phyloP scores from a whole-genome alignment of 2,888 invertebrate genomes.

The Trachelus iudaicus region DNA sequence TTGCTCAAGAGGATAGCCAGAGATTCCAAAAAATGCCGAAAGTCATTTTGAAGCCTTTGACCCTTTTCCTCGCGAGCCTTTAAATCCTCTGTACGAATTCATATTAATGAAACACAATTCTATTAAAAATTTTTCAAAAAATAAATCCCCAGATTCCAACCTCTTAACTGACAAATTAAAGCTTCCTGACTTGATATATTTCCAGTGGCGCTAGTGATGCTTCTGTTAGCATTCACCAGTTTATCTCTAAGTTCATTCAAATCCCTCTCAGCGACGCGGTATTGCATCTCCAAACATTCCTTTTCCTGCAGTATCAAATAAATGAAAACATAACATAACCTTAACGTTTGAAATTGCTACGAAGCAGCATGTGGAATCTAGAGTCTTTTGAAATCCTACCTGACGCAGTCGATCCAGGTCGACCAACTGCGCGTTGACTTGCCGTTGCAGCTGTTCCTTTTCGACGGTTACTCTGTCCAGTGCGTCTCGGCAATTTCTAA shows the following conservation, averaged over 20 bases:
- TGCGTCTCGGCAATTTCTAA: conserved; percentile 75
- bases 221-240: conserved; percentile 73
- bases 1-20: conserved; percentile 78
- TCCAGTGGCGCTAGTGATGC: conserved; percentile 74
- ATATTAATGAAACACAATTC: neutral
- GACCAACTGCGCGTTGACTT: conserved; percentile 76
- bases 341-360: neutral
- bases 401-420: conserved; percentile 80
- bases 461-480: conserved; percentile 75
- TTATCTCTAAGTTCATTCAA: conserved; percentile 77
- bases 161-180: conserved; percentile 75
- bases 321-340: neutral
- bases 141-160: conserved; percentile 58
- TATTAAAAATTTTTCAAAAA: neutral
- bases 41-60: conserved; percentile 75
- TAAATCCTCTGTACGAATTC: conserved; percentile 71
- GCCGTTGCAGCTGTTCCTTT: conserved; percentile 80
- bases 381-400: conserved; percentile 40
- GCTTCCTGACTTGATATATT: conserved; percentile 78
- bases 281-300: conserved; percentile 78
- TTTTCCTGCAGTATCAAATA: conserved; percentile 69
- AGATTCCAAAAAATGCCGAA: conserved; percentile 77
- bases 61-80: conserved; percentile 77
- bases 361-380: neutral
- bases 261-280: conserved; percentile 80